Evolutionary conservation across 2,113 vertebrate genomes (phyloP), one percentile per base, ranked within the genome.

Genomic region (Bos taurus): DNA sequence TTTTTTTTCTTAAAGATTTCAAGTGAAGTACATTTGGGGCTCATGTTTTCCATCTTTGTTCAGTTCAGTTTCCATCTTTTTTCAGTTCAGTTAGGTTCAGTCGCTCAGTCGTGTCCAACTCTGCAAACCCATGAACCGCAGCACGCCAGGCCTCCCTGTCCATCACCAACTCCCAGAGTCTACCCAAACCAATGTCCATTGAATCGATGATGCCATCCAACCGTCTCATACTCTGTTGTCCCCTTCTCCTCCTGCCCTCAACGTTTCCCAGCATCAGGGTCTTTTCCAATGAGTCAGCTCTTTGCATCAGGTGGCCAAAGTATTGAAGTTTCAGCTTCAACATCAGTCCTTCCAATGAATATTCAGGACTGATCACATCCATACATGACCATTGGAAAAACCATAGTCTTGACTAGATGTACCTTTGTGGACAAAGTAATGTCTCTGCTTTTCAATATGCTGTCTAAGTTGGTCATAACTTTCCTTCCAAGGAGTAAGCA

Each of bases 61-160:
- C 64, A 36, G 17, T n/a, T 67, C 64, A 67, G 33, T 67, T 64
- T 92, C 19, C 23, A 62, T 77, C 48, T 67, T 67, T 36, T n/a
- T 12, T 71, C 64, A 71, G 9, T 36, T 67, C 64, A 36, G 4
- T 67, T 36, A n/a, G 40, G 19, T 40, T 40, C 36, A 74, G 67
- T 74, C 0, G 0, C n/a, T 74, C 19, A 40, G n/a, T 74, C 0
- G 0, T 74, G n/a, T 40, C 11, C 0, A 1, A 40, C 36, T 74
- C 36, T 40, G 19, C 0, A 1, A 74, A 19, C 10, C n/a, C 67
- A 25, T 74, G 5, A 74, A 74, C 36, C 19, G 11, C 67, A 74
- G 67, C 67, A 40, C 36, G 1, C 10, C 67, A 74, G 19, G n/a
- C 67, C 17, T 74, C n/a, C 10, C 67, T 40, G 10, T 40, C 36